Conservation (phyloP, 37 sponge, comb jelly and placozoan species). For the Halisarca cf. caerulea region DNA sequence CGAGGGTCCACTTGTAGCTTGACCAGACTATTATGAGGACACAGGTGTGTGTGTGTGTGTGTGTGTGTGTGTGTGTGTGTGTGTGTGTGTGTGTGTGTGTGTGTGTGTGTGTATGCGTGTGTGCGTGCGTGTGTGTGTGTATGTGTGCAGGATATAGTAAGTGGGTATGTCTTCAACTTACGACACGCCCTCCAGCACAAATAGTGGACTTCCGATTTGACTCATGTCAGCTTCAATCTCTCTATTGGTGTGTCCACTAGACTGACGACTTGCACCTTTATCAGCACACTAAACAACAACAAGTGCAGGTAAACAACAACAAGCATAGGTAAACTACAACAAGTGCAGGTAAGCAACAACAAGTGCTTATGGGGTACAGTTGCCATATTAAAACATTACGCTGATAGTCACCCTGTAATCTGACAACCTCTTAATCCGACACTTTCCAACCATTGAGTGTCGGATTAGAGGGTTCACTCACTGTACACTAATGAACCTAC, state of each 20-base stretch:
- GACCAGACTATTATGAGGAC: background rate
- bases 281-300: background rate
- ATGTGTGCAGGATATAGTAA: background rate
- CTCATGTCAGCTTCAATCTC: no score
- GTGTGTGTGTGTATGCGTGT: background rate
- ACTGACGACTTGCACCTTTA: background rate
- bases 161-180: background rate
- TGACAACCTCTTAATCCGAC: no score
- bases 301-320: no score
- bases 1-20: conserved; percentile 3
- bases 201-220: no score
- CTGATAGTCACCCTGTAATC: no score
- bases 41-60: background rate
- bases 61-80: conserved; percentile 4
- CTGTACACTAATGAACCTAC: no score
- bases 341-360: no score
- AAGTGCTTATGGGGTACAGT: background rate
- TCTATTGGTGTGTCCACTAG: no score
- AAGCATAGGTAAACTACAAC: background rate
- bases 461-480: no score
- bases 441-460: no score
- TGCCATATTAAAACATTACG: no score
- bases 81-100: background rate
- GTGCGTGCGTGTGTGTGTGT: background rate
- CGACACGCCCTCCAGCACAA: no score